Conservation (phyloP, 1,140 invertebrate genomes). For the Macrobrachium rosenbergii region DNA sequence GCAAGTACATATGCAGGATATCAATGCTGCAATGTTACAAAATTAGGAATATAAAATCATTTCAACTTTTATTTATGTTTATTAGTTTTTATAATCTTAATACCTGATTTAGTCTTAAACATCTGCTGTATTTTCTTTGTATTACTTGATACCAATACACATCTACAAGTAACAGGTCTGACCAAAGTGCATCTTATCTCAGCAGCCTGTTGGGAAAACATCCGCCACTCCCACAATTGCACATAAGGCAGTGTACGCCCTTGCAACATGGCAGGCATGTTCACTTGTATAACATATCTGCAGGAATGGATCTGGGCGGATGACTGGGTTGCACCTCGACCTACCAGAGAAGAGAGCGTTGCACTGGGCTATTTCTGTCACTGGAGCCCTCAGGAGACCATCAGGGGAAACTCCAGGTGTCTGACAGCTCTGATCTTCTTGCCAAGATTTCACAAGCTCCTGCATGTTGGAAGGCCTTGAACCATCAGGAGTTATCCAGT, state of each 20-base stretch:
- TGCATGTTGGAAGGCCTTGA: background rate
- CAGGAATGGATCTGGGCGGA: conserved; percentile 25
- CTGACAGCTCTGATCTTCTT: conserved; percentile 31
- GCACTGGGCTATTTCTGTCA: background rate
- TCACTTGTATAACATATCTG: background rate
- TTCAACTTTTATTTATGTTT: too few relatives aligned
- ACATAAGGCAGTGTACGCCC: conserved; percentile 25
- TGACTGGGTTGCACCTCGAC: background rate
- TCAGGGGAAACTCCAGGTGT: background rate
- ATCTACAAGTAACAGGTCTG: too few relatives aligned
- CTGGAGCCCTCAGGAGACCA: background rate
- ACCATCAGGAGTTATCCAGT: conserved; percentile 20
- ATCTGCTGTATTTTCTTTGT: too few relatives aligned
- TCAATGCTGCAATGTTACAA: too few relatives aligned
- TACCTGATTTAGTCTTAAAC: too few relatives aligned
- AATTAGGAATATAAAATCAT: too few relatives aligned
- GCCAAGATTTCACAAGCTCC: conserved; percentile 38
- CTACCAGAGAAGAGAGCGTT: background rate
- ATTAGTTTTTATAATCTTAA: too few relatives aligned
- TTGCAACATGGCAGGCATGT: conserved; percentile 22
- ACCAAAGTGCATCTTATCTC: too few relatives aligned
- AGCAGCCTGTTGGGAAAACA: too few relatives aligned
- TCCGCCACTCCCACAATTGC: background rate
- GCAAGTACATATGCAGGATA: too few relatives aligned
- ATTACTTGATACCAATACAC: too few relatives aligned